These are phyloP conservation scores for Marasmarcha lunaedactyla DNA, from an alignment of 2,888 invertebrate species.

Conservation along the genomic window DNA sequence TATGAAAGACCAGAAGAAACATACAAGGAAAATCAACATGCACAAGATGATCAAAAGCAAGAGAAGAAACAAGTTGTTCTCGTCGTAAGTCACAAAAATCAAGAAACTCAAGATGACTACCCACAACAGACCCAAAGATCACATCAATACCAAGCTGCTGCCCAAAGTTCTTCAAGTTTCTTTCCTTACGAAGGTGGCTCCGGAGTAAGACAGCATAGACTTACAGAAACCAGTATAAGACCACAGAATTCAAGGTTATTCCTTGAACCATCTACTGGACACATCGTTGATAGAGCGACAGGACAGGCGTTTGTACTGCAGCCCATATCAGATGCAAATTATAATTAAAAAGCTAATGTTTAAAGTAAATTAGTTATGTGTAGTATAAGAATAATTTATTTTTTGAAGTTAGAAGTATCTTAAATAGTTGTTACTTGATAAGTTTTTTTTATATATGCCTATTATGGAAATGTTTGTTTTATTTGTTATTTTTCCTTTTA, in stretches of 20 bases:
- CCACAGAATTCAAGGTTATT: constrained; percentile 47
- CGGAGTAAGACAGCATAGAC: constrained; percentile 44
- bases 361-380: constrained; percentile 3
- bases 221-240: constrained; percentile 29
- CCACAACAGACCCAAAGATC: constrained; percentile 10
- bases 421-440: no score
- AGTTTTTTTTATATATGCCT: no score
- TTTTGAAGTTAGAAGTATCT: no score
- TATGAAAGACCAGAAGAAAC: constrained; percentile 11
- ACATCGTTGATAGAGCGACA: constrained; percentile 65
- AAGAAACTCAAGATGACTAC: constrained; percentile 8
- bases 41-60: constrained; percentile 18
- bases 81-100: constrained; percentile 31
- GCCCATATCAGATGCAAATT: constrained; percentile 30
- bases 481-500: no score
- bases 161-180: constrained; percentile 15
- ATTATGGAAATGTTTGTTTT: no score
- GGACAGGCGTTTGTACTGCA: constrained; percentile 67
- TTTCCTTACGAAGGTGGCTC: constrained; percentile 49
- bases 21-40: no score
- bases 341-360: constrained; percentile 10
- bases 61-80: constrained; percentile 34
- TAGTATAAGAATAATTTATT: no score
- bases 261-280: constrained; percentile 64
- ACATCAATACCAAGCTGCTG: neutral